phyloP scores from a whole-genome alignment of 2,888 invertebrate species.

The Microplitis manilae region DNA sequence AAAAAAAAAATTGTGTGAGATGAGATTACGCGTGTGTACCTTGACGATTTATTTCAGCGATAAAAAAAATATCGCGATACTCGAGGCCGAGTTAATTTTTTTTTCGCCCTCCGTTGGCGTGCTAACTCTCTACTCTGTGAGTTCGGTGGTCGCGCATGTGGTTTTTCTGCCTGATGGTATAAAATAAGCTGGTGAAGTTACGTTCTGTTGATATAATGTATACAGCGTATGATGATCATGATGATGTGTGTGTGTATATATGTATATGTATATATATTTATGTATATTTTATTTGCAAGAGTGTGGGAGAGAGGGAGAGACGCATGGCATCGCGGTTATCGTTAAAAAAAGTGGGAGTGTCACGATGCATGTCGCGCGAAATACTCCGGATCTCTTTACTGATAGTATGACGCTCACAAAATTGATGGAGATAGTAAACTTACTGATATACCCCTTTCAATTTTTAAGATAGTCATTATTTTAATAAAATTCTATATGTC shows the following conservation, averaged over 20 bases:
- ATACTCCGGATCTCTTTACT: conserved; percentile 41
- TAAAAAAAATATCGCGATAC: conserved; percentile 1
- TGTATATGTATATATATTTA: conserved; percentile 13
- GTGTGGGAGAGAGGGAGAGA: conserved; percentile 37
- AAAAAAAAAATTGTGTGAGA: not conserved
- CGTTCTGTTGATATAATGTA: not conserved
- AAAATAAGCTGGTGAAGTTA: not conserved
- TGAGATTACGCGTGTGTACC: not conserved
- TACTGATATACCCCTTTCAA: not conserved
- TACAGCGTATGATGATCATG: not conserved
- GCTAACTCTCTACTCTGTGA: not conserved
- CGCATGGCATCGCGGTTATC: conserved; percentile 46
- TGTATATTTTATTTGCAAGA: conserved; percentile 16
- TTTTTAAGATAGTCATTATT: not conserved
- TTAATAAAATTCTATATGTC: not conserved
- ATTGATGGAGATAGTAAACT: not conserved
- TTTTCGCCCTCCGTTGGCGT: not conserved
- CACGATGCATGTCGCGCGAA: conserved; percentile 52
- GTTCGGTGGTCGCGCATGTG: conserved; percentile 21
- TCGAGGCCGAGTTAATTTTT: not conserved
- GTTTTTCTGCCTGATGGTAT: not conserved
- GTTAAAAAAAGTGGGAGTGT: conserved; percentile 57
- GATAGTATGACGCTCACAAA: conserved; percentile 19
- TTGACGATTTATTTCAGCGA: conserved; percentile 1
- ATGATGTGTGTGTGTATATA: conserved; percentile 21